A percentile compares a stretch with the other conserved stretches of the same genome.
These are phyloP conservation scores for Sussaba pulchella DNA, from an alignment of 2,888 invertebrate species.

Conservation along the genomic window DNA sequence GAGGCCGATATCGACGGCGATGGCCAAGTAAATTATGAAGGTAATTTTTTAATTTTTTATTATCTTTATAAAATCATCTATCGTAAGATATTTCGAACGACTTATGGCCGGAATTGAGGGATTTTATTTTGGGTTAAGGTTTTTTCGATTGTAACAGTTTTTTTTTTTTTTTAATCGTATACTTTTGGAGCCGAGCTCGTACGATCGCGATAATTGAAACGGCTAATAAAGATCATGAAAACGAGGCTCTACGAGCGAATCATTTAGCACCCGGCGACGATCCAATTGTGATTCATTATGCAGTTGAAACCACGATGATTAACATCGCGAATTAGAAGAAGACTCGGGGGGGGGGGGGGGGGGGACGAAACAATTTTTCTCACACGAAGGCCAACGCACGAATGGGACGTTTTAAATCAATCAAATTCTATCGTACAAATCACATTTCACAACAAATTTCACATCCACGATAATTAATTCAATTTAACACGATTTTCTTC, in stretches of 20 bases:
- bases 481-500: background rate
- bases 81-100: background rate
- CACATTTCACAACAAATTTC: background rate
- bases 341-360: too few species aligned
- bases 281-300: slow-evolving; percentile 65
- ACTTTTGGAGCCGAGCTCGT: too few species aligned
- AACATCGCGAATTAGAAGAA: slow-evolving; percentile 64
- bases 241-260: slow-evolving; percentile 57
- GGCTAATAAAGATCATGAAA: slow-evolving; percentile 49
- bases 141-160: too few species aligned
- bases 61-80: background rate
- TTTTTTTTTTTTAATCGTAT: too few species aligned
- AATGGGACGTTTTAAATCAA: slow-evolving; percentile 36
- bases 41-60: slow-evolving; percentile 83
- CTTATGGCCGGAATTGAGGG: too few species aligned
- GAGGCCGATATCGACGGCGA: slow-evolving; percentile 99
- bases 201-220: slow-evolving; percentile 55
- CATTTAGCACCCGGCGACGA: slow-evolving; percentile 58
- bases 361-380: slow-evolving; percentile 50
- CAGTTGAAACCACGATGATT: slow-evolving; percentile 63
- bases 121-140: too few species aligned
- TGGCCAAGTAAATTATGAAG: slow-evolving; percentile 99
- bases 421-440: slow-evolving; percentile 17
- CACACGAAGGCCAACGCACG: slow-evolving; percentile 31
- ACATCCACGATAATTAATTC: background rate